Percentiles rank a stretch among this genome's conserved stretches.
phyloP scores from a whole-genome alignment of 2,113 vertebrate species.

The Callipepla californica region DNA sequence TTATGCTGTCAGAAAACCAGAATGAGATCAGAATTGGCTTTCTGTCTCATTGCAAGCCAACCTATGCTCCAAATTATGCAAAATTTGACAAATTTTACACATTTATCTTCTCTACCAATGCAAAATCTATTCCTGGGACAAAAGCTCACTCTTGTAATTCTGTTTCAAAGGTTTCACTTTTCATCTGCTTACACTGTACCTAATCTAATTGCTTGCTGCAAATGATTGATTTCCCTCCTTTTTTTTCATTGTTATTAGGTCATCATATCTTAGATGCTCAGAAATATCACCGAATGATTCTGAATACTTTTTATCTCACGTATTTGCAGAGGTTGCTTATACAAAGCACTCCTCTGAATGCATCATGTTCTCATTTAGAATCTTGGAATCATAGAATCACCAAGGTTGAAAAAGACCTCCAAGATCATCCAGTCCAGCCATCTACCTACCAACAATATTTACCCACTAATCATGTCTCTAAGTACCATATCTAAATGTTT shows the following conservation, averaged over 20 bases:
- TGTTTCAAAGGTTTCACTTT: background rate
- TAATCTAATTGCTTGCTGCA: background rate
- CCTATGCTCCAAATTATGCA: background rate
- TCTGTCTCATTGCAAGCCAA: background rate
- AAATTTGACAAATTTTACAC: background rate
- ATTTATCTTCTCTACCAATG: background rate
- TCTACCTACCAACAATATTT: no score
- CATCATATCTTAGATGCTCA: background rate
- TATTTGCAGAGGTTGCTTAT: background rate
- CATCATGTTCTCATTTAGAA: background rate
- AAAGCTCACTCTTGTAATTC: background rate
- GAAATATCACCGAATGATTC: background rate
- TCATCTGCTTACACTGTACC: background rate
- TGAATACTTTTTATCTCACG: background rate
- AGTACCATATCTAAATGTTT: no score
- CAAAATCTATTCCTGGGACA: background rate
- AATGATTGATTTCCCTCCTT: background rate
- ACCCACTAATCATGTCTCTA: no score
- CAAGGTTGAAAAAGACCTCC: no score
- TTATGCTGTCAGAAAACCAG: background rate
- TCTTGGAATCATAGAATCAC: no score
- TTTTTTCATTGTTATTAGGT: background rate
- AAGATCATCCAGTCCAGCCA: no score
- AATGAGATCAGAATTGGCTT: background rate
- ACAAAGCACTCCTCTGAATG: accelerated